Conservation (phyloP, 1,140 invertebrate genomes). For the Calliphora vicina region DNA sequence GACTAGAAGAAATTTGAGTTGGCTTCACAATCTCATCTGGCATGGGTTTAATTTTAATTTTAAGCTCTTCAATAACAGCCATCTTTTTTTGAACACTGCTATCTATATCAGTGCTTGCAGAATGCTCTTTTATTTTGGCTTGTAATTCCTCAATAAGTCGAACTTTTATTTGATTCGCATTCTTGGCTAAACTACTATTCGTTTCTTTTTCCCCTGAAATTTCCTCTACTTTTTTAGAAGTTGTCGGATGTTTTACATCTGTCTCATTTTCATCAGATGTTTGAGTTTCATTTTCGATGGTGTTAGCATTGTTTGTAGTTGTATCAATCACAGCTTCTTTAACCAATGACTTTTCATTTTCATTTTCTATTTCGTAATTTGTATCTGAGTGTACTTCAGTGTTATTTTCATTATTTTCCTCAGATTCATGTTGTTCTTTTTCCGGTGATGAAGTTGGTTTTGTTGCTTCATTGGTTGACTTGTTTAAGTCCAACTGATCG, state of each 20-base stretch:
- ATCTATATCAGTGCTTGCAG: neutral
- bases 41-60: slow-evolving; percentile 50
- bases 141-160: neutral
- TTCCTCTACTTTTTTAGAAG: no score
- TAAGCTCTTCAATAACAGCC: slow-evolving; percentile 56
- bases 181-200: neutral
- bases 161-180: neutral
- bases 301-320: neutral
- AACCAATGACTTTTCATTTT: no score
- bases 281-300: neutral
- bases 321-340: no score
- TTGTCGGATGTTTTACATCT: no score
- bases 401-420: no score
- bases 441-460: no score
- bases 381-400: no score
- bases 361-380: no score
- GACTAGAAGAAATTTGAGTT: slow-evolving; percentile 54
- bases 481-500: neutral
- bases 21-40: slow-evolving; percentile 53
- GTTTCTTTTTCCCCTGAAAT: no score
- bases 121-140: neutral
- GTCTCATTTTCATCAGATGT: neutral
- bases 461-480: no score
- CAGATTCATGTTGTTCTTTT: no score
- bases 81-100: slow-evolving; percentile 42